Evolutionary conservation across 2,888 invertebrate species (phyloP).

Genomic region (Rhagonycha lutea): DNA sequence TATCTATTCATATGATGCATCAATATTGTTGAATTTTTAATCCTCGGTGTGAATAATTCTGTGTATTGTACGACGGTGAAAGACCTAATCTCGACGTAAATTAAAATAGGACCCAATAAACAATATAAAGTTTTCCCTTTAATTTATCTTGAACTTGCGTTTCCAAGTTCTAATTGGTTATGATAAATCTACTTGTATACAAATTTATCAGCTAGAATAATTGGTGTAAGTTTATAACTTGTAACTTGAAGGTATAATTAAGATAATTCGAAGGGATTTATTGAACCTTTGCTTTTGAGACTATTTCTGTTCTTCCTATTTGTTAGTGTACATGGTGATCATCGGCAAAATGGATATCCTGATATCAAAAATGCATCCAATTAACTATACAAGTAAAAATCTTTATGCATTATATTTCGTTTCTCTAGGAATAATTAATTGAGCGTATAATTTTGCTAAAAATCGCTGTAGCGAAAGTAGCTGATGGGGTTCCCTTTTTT

Average conservation of each 20-base stretch:
- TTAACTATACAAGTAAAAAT: neutral
- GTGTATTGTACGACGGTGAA: neutral
- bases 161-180: neutral
- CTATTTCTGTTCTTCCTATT: neutral
- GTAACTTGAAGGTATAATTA: neutral
- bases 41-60: neutral
- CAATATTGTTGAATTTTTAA: slow-evolving; percentile 36
- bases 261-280: neutral
- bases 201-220: neutral
- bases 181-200: neutral
- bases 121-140: neutral
- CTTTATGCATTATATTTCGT: neutral
- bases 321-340: neutral
- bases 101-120: neutral
- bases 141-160: neutral
- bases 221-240: neutral
- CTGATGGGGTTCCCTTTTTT: neutral
- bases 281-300: neutral
- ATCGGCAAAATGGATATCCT: neutral
- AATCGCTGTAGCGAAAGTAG: neutral
- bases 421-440: neutral
- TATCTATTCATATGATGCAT: slow-evolving; percentile 37
- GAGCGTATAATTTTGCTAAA: neutral
- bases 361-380: no score
- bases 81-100: neutral